A percentile compares a stretch with the other conserved stretches of the same genome.
Evolutionary conservation across 1,140 invertebrate genomes (phyloP).

Genomic region (Aricia agestis): DNA sequence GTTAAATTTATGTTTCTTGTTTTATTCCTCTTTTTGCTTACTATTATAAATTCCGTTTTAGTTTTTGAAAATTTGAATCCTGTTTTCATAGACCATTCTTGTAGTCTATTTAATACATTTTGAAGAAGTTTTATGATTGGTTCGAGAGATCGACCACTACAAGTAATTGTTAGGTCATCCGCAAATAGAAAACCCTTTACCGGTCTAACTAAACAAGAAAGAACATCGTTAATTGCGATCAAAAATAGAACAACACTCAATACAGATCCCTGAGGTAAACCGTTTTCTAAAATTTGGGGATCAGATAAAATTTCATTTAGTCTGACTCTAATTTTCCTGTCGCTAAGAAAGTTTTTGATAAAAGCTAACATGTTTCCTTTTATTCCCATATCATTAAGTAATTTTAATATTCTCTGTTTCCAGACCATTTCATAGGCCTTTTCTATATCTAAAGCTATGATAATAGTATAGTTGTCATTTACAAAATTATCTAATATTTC

Average conservation of each 20-base stretch:
- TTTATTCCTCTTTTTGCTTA: slow-evolving; percentile 22
- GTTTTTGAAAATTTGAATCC: slow-evolving; percentile 23
- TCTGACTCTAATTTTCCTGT: slow-evolving; percentile 26
- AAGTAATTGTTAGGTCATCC: slow-evolving; percentile 25
- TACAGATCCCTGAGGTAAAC: slow-evolving; percentile 30
- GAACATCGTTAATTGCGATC: slow-evolving; percentile 29
- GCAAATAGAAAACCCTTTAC: slow-evolving; percentile 29
- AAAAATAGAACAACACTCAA: slow-evolving; percentile 32
- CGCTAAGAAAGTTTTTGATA: slow-evolving; percentile 25
- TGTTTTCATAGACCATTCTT: slow-evolving; percentile 14
- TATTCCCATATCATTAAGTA: slow-evolving; percentile 24
- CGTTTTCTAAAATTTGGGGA: slow-evolving; percentile 25
- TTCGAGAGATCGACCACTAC: slow-evolving; percentile 21
- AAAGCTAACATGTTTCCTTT: slow-evolving; percentile 30
- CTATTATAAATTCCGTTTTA: slow-evolving; percentile 22
- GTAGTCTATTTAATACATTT: slow-evolving; percentile 16
- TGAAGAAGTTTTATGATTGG: slow-evolving; percentile 22
- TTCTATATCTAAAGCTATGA: slow-evolving; percentile 32
- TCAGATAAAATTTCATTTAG: slow-evolving; percentile 26
- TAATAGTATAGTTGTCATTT: slow-evolving; percentile 26
- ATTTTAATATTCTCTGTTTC: slow-evolving; percentile 28
- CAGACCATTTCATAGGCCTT: slow-evolving; percentile 37
- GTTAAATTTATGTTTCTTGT: slow-evolving; percentile 10
- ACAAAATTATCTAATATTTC: slow-evolving; percentile 28
- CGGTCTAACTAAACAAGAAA: slow-evolving; percentile 20